A percentile compares a stretch with the other conserved stretches of the same genome.
phyloP scores from a whole-genome alignment of 2,113 vertebrate genomes.

The Spea multiplicata region DNA sequence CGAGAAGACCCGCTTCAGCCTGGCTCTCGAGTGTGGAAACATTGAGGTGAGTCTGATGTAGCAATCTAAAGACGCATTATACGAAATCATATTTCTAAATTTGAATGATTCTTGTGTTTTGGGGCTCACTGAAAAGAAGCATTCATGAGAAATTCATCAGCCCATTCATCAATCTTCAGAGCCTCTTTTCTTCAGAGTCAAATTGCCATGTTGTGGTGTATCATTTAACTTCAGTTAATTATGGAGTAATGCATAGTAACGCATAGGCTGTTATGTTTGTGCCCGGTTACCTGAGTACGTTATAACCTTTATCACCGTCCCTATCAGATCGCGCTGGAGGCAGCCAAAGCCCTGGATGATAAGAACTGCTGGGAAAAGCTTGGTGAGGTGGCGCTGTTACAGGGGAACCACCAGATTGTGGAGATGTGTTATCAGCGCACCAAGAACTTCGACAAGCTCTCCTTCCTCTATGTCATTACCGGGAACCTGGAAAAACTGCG shows the following conservation, averaged over 20 bases:
- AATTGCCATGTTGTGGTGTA: too few species aligned
- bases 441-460: slow-evolving; percentile 95
- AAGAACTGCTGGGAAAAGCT: slow-evolving; percentile 95
- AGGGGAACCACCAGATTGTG: slow-evolving; percentile 97
- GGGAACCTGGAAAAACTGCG: slow-evolving; percentile 94
- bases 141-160: too few species aligned
- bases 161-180: too few species aligned
- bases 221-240: too few species aligned
- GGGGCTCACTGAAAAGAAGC: too few species aligned
- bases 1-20: slow-evolving; percentile 92
- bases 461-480: slow-evolving; percentile 95
- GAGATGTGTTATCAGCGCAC: slow-evolving; percentile 99
- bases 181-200: too few species aligned
- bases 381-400: slow-evolving; percentile 87
- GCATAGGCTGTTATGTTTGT: too few species aligned
- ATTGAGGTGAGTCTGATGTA: slow-evolving; percentile 70
- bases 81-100: too few species aligned
- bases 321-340: slow-evolving; percentile 84
- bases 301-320: neutral
- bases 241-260: too few species aligned
- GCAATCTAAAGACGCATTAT: too few species aligned
- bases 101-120: too few species aligned
- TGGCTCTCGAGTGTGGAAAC: slow-evolving; percentile 91
- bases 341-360: slow-evolving; percentile 91
- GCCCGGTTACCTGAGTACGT: too few species aligned